Percentiles rank a stretch among this genome's conserved stretches.
Evolutionary conservation across 2,888 invertebrate species (phyloP).

Genomic region (Apotomis capreana): DNA sequence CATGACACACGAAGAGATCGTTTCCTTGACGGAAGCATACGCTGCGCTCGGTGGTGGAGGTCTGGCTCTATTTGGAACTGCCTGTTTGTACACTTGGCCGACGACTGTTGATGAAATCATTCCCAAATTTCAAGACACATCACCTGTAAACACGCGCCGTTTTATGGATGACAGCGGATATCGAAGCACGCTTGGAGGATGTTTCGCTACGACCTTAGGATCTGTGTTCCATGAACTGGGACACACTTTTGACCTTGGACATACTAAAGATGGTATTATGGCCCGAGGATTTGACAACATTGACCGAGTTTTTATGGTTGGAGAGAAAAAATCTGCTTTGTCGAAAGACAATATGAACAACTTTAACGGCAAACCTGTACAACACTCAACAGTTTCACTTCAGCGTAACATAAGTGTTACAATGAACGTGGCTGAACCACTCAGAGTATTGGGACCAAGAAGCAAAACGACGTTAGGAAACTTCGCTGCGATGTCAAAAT

Average conservation of each 20-base stretch:
- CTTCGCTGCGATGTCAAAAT: conserved; percentile 77
- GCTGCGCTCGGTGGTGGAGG: conserved; percentile 97
- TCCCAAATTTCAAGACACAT: conserved; percentile 74
- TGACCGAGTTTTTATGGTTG: conserved; percentile 88
- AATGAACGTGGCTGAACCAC: conserved; percentile 84
- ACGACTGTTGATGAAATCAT: conserved; percentile 86
- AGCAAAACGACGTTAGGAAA: conserved; percentile 82
- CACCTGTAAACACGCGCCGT: conserved; percentile 86
- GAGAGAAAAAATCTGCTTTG: conserved; percentile 75
- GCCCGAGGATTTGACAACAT: conserved; percentile 94
- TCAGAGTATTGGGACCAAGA: conserved; percentile 77
- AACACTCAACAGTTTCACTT: conserved; percentile 84
- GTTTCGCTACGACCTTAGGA: conserved; percentile 95
- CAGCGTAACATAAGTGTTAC: conserved; percentile 85
- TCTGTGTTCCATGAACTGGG: conserved; percentile 96
- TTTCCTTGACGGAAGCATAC: conserved; percentile 89
- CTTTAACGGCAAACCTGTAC: conserved; percentile 83
- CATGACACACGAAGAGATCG: conserved; percentile 87
- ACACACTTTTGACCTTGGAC: conserved; percentile 97
- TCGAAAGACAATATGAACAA: conserved; percentile 83
- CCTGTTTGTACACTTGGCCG: conserved; percentile 96
- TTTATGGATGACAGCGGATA: conserved; percentile 97
- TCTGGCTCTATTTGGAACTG: conserved; percentile 94
- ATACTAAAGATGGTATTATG: conserved; percentile 96
- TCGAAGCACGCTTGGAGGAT: conserved; percentile 92